Evolutionary conservation across 2,888 invertebrate species (phyloP).

Genomic region (Dromius quadrimaculatus): DNA sequence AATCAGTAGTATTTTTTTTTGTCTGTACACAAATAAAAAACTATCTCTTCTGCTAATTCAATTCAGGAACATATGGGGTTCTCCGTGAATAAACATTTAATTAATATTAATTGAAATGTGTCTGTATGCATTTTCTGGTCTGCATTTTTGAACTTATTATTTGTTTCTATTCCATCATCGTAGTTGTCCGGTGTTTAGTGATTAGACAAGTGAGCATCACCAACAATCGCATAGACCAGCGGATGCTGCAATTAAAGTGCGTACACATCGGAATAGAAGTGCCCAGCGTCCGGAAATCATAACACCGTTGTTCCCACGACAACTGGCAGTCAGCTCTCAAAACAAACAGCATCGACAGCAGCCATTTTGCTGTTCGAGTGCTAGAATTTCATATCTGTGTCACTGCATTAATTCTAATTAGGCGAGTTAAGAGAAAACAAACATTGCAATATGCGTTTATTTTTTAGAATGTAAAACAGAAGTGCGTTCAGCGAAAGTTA

Average conservation of each 20-base stretch:
- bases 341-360: conserved; percentile 14
- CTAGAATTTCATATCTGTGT: conserved; percentile 20
- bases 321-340: conserved; percentile 2
- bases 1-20: too few relatives aligned
- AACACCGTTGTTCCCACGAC: conserved; percentile 43
- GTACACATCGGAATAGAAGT: conserved; percentile 52
- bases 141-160: conserved; percentile 12
- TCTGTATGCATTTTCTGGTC: background rate
- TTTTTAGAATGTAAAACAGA: background rate
- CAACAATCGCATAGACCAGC: conserved; percentile 53
- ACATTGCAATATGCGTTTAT: conserved; percentile 1
- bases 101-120: background rate
- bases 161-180: conserved; percentile 1
- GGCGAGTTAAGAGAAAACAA: conserved; percentile 21
- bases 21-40: too few relatives aligned
- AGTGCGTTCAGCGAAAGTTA: background rate
- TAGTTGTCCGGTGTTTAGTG: conserved; percentile 18
- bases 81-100: conserved; percentile 16
- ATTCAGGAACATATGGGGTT: too few relatives aligned
- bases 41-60: too few relatives aligned
- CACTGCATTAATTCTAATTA: conserved; percentile 16
- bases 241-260: conserved; percentile 63
- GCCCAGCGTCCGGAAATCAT: conserved; percentile 37
- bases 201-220: conserved; percentile 47
- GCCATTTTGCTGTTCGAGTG: conserved; percentile 11